Conservation (phyloP, 2,113 vertebrate species). For the Malurus cyaneus region DNA sequence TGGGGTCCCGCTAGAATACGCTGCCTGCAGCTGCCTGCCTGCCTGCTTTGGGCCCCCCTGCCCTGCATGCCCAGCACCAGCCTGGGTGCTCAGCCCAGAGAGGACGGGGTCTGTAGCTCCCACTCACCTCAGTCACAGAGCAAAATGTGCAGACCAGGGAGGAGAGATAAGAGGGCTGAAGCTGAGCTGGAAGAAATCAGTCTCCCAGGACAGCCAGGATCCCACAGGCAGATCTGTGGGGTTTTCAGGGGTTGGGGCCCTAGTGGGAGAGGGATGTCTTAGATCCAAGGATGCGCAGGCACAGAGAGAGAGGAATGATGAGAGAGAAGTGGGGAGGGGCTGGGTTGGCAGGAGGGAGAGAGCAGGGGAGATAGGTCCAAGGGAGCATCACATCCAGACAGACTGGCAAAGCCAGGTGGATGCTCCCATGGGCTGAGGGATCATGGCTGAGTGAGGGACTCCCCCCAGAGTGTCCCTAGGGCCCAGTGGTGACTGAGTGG, state of each 20-base stretch:
- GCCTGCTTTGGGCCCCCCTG: neutral
- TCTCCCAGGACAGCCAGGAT: neutral
- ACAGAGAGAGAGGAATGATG: neutral
- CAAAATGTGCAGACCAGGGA: neutral
- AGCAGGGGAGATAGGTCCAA: neutral
- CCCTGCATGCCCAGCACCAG: neutral
- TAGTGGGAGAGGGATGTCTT: neutral
- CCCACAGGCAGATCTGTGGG: neutral
- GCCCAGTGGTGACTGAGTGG: rapidly evolving
- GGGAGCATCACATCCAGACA: neutral
- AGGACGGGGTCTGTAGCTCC: neutral
- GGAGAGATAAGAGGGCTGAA: neutral
- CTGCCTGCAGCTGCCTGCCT: neutral
- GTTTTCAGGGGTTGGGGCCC: neutral
- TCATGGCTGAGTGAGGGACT: neutral
- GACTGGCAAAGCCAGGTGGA: neutral
- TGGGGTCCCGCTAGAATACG: neutral
- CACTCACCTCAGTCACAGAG: rapidly evolving
- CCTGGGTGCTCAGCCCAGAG: neutral
- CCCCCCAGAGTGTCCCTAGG: neutral
- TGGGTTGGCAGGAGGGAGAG: neutral
- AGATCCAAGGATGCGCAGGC: neutral
- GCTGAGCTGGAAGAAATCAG: neutral
- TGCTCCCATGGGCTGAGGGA: rapidly evolving
- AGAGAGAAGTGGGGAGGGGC: neutral